Conservation (phyloP, 1,140 invertebrate genomes). For the Zaprionus taronus region DNA sequence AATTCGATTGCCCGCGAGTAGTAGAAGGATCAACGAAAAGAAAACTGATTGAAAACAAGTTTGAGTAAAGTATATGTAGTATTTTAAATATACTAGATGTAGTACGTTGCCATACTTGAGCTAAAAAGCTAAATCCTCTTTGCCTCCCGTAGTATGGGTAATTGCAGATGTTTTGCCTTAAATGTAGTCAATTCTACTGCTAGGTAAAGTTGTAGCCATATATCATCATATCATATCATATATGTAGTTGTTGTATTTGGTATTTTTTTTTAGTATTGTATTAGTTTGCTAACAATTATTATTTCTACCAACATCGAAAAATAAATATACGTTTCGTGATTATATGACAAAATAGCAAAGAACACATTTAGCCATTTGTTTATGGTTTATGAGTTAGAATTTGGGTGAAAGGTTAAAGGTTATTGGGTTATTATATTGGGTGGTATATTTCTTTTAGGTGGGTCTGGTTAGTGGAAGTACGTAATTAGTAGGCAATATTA, state of each 20-base stretch:
- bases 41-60: conserved; percentile 15
- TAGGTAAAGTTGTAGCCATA: conserved; percentile 42
- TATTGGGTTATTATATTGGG: background rate
- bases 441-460: background rate
- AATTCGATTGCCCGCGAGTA: conserved; percentile 66
- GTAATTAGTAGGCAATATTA: conserved; percentile 35
- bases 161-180: conserved; percentile 27
- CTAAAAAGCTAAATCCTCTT: conserved; percentile 19
- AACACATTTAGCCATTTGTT: conserved; percentile 76
- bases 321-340: conserved; percentile 72
- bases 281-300: conserved; percentile 61
- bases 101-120: conserved; percentile 23
- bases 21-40: conserved; percentile 57
- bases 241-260: conserved; percentile 38
- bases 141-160: background rate
- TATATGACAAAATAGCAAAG: conserved; percentile 79
- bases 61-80: background rate
- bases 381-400: conserved; percentile 42
- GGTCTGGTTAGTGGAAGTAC: conserved; percentile 32
- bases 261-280: conserved; percentile 22
- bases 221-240: conserved; percentile 35
- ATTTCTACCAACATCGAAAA: conserved; percentile 80
- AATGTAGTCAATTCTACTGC: conserved; percentile 27
- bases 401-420: background rate
- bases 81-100: conserved; percentile 24